These are phyloP conservation scores for Harpagifer antarcticus DNA, from an alignment of 2,797 vertebrate species.

Conservation along the genomic window DNA sequence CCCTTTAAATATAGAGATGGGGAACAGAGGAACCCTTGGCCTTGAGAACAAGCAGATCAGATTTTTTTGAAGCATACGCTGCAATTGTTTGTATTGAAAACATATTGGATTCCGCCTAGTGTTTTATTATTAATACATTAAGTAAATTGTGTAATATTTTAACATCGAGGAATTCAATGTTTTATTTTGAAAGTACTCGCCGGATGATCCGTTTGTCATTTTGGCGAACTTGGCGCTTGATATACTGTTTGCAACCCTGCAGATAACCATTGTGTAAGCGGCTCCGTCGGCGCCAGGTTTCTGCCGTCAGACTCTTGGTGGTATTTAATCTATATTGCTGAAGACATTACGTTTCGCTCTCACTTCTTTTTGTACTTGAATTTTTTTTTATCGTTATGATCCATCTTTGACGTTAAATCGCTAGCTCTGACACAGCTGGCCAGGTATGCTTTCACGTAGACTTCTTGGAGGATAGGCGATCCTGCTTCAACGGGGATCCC, in stretches of 20 bases:
- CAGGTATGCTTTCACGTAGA: not conserved
- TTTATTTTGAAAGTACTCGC: constrained; percentile 41
- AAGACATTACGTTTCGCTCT: accelerated
- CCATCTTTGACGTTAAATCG: not conserved
- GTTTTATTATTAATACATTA: too few relatives aligned
- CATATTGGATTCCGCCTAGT: too few relatives aligned
- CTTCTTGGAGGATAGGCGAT: constrained; percentile 14
- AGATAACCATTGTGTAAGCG: not conserved
- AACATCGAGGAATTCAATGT: too few relatives aligned
- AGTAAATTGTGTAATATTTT: too few relatives aligned
- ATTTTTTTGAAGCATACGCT: not conserved
- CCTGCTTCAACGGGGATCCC: not conserved
- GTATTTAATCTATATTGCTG: accelerated
- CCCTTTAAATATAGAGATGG: too few relatives aligned
- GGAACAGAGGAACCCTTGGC: too few relatives aligned
- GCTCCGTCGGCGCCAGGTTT: accelerated
- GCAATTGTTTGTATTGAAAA: not conserved
- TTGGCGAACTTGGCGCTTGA: accelerated
- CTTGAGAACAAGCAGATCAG: not conserved
- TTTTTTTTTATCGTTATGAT: not conserved
- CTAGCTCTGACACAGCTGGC: not conserved
- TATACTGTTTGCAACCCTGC: not conserved
- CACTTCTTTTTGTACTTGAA: not conserved
- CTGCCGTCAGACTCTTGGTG: accelerated
- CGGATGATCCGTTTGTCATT: not conserved